Conservation (phyloP, 2,113 vertebrate genomes). For the Mobula birostris region DNA sequence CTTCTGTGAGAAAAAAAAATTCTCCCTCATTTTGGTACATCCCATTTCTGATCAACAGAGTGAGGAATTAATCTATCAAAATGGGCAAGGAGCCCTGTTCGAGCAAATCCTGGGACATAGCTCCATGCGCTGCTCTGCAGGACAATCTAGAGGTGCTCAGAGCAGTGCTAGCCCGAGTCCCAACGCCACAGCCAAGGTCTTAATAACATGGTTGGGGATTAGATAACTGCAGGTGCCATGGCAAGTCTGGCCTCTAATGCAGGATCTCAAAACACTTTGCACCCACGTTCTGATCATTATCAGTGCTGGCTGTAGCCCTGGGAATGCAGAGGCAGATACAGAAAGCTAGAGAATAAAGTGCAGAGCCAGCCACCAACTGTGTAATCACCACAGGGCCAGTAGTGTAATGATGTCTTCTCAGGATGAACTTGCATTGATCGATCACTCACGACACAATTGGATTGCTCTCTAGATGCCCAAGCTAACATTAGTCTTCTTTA, state of each 20-base stretch:
- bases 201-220: background rate
- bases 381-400: background rate
- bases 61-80: background rate
- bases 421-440: background rate
- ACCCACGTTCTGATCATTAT: background rate
- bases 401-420: background rate
- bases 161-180: background rate
- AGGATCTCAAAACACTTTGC: background rate
- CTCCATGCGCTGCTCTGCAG: background rate
- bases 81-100: too few relatives aligned
- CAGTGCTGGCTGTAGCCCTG: background rate
- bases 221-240: background rate
- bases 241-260: background rate
- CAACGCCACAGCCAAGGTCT: background rate
- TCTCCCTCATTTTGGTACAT: background rate
- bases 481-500: background rate
- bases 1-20: too few relatives aligned
- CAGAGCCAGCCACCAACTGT: background rate
- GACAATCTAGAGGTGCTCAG: background rate
- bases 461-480: background rate
- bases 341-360: background rate
- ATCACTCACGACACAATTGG: background rate
- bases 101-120: background rate
- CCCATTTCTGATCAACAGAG: background rate
- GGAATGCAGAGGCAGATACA: background rate